Evolutionary conservation across 2,797 vertebrate genomes (phyloP).

Genomic region (Poecile montanus): DNA sequence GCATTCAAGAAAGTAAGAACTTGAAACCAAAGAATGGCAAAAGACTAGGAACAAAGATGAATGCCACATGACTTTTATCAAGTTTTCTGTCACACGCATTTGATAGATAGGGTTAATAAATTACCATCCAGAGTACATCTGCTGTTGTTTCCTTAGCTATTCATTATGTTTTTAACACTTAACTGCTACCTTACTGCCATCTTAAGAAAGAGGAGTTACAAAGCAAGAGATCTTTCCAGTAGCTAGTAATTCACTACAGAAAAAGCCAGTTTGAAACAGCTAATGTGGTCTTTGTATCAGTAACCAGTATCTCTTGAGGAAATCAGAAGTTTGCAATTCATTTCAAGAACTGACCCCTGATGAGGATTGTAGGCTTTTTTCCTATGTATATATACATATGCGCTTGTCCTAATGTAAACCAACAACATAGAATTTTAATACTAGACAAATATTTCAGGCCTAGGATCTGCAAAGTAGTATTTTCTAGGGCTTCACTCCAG

Average conservation of each 20-base stretch:
- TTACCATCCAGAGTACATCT: background rate
- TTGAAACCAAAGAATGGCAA: background rate
- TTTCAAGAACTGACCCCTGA: background rate
- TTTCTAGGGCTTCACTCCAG: background rate
- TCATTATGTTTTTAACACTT: background rate
- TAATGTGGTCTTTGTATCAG: background rate
- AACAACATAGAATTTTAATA: background rate
- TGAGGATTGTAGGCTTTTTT: background rate
- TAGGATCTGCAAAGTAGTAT: background rate
- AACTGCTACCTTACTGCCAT: background rate
- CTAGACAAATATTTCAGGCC: background rate
- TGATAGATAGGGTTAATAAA: background rate
- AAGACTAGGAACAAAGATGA: background rate
- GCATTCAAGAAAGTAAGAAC: background rate
- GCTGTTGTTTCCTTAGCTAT: background rate
- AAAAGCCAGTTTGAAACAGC: constrained; percentile 17
- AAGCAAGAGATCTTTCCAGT: constrained; percentile 9
- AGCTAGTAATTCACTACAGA: background rate
- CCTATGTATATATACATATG: background rate
- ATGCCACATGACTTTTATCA: background rate
- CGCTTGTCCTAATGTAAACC: background rate
- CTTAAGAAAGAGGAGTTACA: background rate
- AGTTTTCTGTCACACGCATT: background rate
- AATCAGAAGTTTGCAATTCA: background rate
- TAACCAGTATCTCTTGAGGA: background rate